A percentile compares a stretch with the other conserved stretches of the same genome.
Evolutionary conservation across 2,888 invertebrate genomes (phyloP).

Genomic region (Synergus itoensis): DNA sequence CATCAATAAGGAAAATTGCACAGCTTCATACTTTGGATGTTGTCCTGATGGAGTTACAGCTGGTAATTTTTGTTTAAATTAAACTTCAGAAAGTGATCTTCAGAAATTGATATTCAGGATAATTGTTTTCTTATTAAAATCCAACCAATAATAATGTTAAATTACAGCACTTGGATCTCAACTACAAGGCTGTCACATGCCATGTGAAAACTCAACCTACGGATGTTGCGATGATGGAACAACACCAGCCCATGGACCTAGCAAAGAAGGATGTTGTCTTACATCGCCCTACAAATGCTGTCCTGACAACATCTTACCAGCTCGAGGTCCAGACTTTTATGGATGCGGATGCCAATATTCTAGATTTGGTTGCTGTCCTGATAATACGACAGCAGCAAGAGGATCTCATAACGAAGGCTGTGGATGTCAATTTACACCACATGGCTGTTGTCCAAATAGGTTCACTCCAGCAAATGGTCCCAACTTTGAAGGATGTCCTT

Average conservation of each 20-base stretch:
- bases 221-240: slow-evolving; percentile 94
- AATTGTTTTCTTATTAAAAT: background rate
- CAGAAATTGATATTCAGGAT: background rate
- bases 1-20: slow-evolving; percentile 79
- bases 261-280: slow-evolving; percentile 90
- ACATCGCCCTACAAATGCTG: slow-evolving; percentile 90
- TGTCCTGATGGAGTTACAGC: slow-evolving; percentile 85
- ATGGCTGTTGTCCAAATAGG: slow-evolving; percentile 93
- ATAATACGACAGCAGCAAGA: slow-evolving; percentile 87
- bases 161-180: slow-evolving; percentile 83
- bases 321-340: slow-evolving; percentile 85
- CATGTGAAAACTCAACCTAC: slow-evolving; percentile 84
- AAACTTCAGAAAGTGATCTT: too few relatives aligned
- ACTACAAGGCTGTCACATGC: slow-evolving; percentile 86
- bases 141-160: slow-evolving; percentile 25
- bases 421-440: slow-evolving; percentile 85
- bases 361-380: slow-evolving; percentile 92
- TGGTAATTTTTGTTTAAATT: slow-evolving; percentile 76
- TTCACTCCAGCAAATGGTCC: slow-evolving; percentile 88
- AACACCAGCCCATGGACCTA: slow-evolving; percentile 92
- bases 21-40: slow-evolving; percentile 84
- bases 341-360: slow-evolving; percentile 90
- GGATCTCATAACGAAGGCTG: slow-evolving; percentile 91
- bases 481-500: slow-evolving; percentile 89
- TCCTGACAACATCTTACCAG: slow-evolving; percentile 90